These are phyloP conservation scores for Apamea anceps DNA, from an alignment of 2,888 invertebrate genomes.

Conservation along the genomic window DNA sequence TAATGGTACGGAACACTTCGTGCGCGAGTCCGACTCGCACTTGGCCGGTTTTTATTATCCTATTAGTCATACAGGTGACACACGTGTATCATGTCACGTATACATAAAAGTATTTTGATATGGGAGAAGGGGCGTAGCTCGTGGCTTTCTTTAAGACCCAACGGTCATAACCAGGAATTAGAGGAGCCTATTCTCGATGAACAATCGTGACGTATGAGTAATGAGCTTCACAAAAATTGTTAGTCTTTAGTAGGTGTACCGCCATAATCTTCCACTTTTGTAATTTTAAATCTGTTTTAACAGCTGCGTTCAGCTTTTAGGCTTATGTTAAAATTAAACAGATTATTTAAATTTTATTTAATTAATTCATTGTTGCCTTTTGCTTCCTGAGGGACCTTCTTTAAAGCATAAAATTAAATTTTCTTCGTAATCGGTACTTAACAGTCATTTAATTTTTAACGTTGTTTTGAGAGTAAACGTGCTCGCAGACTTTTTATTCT, in stretches of 20 bases:
- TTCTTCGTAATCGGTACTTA: conserved; percentile 46
- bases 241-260: not conserved
- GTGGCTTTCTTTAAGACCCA: not conserved
- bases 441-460: conserved; percentile 31
- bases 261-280: conserved; percentile 24
- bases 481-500: conserved; percentile 9
- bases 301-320: conserved; percentile 65
- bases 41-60: not conserved
- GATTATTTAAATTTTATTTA: conserved; percentile 66
- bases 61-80: not conserved
- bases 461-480: conserved; percentile 26
- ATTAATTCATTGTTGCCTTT: conserved; percentile 65
- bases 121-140: not conserved
- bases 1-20: too few species aligned
- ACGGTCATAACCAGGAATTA: not conserved
- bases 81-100: not conserved
- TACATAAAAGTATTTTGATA: not conserved
- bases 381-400: conserved; percentile 32
- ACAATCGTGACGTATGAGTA: not conserved
- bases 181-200: not conserved
- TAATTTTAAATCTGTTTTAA: conserved; percentile 54
- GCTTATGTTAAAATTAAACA: conserved; percentile 59
- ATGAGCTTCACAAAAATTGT: not conserved
- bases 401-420: conserved; percentile 48
- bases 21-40: too few species aligned